phyloP scores from a whole-genome alignment of 2,113 vertebrate genomes.

The Oriolus oriolus region DNA sequence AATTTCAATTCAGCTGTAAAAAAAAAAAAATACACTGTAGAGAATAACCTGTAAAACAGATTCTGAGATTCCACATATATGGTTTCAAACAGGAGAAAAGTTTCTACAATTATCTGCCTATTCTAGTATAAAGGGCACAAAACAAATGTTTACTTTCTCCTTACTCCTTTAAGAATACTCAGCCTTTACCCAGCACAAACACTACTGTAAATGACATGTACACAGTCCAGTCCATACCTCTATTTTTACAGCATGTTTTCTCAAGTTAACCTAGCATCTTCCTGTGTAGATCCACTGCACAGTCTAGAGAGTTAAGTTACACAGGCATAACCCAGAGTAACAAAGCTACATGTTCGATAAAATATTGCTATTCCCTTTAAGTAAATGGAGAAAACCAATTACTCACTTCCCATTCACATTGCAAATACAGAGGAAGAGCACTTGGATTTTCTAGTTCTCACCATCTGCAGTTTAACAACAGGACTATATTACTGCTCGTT shows the following conservation, averaged over 20 bases:
- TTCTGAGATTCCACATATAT: background rate
- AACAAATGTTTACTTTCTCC: background rate
- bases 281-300: background rate
- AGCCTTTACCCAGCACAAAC: background rate
- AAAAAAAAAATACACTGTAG: background rate
- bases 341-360: background rate
- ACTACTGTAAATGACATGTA: background rate
- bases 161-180: background rate
- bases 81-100: background rate
- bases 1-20: background rate
- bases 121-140: background rate
- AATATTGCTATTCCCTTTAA: background rate
- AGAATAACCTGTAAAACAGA: background rate
- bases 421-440: background rate
- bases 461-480: background rate
- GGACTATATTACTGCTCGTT: background rate
- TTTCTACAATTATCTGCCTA: background rate
- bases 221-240: background rate
- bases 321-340: background rate
- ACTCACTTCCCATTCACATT: background rate
- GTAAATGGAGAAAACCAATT: background rate
- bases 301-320: background rate
- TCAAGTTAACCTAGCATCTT: background rate
- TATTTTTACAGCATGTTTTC: background rate
- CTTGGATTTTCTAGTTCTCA: background rate